A percentile compares a stretch with the other conserved stretches of the same genome.
These are phyloP conservation scores for Oxygymnocypris stewartii DNA, from an alignment of 2,113 vertebrate genomes.

Conservation along the genomic window DNA sequence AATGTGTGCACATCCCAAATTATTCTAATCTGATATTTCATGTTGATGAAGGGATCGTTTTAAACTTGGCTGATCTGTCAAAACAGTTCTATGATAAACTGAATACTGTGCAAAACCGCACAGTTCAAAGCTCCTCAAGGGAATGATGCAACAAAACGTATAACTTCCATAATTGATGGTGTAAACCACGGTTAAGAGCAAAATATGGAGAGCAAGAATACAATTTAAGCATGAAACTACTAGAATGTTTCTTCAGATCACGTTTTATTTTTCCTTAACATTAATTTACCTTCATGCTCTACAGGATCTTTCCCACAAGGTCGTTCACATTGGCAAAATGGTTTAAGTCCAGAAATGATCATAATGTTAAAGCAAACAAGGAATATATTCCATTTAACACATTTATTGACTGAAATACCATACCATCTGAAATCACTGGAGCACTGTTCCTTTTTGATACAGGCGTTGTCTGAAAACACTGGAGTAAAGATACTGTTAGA, in stretches of 20 bases:
- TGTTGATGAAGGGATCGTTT: not conserved
- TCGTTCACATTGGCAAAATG: not conserved
- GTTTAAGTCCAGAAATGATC: not conserved
- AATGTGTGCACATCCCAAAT: conserved; percentile 1
- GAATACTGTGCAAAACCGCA: not conserved
- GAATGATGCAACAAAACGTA: not conserved
- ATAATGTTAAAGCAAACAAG: too few relatives aligned
- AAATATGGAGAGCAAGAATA: not conserved
- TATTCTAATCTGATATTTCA: not conserved
- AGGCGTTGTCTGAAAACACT: not conserved
- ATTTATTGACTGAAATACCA: too few relatives aligned
- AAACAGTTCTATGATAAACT: not conserved
- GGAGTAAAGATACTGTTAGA: too few relatives aligned
- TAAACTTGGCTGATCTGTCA: conserved; percentile 20
- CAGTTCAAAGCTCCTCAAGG: conserved; percentile 7
- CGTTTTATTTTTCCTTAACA: not conserved
- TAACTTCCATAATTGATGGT: not conserved
- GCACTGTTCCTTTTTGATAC: too few relatives aligned
- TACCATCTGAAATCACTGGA: too few relatives aligned
- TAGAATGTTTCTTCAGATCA: not conserved
- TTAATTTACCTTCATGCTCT: not conserved
- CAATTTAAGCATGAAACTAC: not conserved
- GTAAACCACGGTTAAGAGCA: not conserved
- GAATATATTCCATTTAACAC: too few relatives aligned
- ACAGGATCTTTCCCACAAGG: not conserved